Evolutionary conservation across 2,113 vertebrate species (phyloP), one percentile per base, ranked within the genome.

Genomic region (Plestiodon gilberti): DNA sequence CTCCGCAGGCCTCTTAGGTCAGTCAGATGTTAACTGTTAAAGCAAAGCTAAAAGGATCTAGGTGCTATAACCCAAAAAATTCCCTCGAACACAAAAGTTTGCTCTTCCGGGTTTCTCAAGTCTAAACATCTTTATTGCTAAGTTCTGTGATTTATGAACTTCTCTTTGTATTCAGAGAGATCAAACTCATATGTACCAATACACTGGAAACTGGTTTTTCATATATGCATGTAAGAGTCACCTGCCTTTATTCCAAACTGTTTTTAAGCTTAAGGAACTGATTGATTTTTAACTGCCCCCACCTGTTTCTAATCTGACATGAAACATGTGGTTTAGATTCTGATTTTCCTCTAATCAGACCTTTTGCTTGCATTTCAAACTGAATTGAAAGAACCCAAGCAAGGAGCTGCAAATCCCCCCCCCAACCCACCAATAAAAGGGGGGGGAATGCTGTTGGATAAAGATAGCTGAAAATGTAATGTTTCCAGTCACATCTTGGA

Each of bases 221-320:
- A 93, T 91, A 90, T 95, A 38, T 28, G 38, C 57, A 6, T 28
- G 38, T 48, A 86, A 48, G 94, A 95, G 93, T 85, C 88, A 92
- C 92, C 94, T 96, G 95, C 90, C 94, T 96, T 96, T 95, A 96
- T 96, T 95, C 95, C 88, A 94, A 94, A 93, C 94, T 89, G 91
- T 94, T 95, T 94, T 94, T 96, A 96, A 93, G 85, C 91, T 94
- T 93, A 96, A 97, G 92, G 93, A 94, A 94, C 92, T 65, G 93
- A 91, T 95, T 94, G 92, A 94, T 95, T 97, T 92, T 97, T 97
- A 97, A 97, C 96, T 95, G 95, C 92, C 90, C 80, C 95, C 96
- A 96, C 97, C 97, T 98, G 98, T 93, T 97, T 98, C 96, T 96
- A 95, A 97, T 98, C 97, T 97, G 92, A 92, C 84, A 93, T 91